Evolutionary conservation across 1,140 invertebrate species (phyloP).

Genomic region (Asbolus verrucosus): DNA sequence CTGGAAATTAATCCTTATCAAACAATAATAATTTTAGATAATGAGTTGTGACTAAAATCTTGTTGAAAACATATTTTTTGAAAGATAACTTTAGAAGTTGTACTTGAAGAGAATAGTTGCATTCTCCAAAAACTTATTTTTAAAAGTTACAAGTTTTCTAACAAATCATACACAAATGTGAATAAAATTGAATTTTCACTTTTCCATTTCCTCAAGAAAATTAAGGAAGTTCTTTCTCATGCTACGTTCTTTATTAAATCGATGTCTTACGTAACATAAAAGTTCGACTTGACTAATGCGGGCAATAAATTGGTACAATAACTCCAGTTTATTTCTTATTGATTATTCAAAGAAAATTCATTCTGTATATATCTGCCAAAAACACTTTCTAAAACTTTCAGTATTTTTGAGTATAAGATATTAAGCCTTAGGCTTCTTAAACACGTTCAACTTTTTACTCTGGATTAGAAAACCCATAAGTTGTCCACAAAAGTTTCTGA

Average conservation of each 20-base stretch:
- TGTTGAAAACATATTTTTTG: no score
- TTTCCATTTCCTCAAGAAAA: not conserved
- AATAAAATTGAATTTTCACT: no score
- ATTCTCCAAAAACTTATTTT: no score
- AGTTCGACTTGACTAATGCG: no score
- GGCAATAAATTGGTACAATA: slow-evolving; percentile 25
- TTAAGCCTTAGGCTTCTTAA: not conserved
- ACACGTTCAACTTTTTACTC: slow-evolving; percentile 19
- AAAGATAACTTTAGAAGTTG: no score
- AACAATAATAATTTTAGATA: no score
- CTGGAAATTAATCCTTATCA: no score
- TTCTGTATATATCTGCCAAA: slow-evolving; percentile 14
- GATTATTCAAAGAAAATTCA: slow-evolving; percentile 36
- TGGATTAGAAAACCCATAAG: slow-evolving; percentile 13
- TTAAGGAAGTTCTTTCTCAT: not conserved
- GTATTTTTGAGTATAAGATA: not conserved
- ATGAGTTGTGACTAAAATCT: no score
- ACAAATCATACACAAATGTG: no score
- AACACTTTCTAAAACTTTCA: not conserved
- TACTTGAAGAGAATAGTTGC: no score
- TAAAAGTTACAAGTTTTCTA: no score
- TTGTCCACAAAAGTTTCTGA: not conserved
- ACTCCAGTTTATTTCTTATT: slow-evolving; percentile 25
- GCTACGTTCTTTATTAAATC: slow-evolving; percentile 1
- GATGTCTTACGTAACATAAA: no score